Conservation (phyloP, 2,797 vertebrate genomes). For the Sebastes nivosus region DNA sequence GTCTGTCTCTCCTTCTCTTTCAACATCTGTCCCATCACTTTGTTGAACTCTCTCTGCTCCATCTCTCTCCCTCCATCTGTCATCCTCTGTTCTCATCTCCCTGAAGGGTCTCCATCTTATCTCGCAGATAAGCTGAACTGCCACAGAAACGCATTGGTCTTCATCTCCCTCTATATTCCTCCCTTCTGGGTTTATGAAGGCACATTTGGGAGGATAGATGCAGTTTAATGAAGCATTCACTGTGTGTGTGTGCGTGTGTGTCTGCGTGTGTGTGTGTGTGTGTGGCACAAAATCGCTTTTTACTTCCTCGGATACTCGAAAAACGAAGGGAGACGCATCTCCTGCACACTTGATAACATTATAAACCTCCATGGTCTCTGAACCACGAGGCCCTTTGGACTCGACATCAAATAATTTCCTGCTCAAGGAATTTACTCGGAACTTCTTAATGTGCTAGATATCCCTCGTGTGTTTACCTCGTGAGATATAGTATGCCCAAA, state of each 20-base stretch:
- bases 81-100: slow-evolving; percentile 64
- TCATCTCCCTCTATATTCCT: slow-evolving; percentile 51
- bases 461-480: slow-evolving; percentile 35
- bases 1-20: slow-evolving; percentile 25
- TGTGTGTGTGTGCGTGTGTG: slow-evolving; percentile 24
- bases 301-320: slow-evolving; percentile 16
- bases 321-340: slow-evolving; percentile 47
- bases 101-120: slow-evolving; percentile 69
- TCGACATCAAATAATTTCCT: slow-evolving; percentile 67
- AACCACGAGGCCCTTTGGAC: slow-evolving; percentile 58
- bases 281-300: slow-evolving; percentile 42
- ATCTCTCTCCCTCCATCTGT: slow-evolving; percentile 35
- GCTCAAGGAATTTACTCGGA: slow-evolving; percentile 62
- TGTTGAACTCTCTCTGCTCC: slow-evolving; percentile 24
- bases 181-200: slow-evolving; percentile 50
- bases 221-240: slow-evolving; percentile 70
- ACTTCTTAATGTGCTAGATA: slow-evolving; percentile 51
- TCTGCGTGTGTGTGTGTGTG: slow-evolving; percentile 36
- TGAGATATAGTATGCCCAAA: slow-evolving; percentile 38
- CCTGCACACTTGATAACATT: slow-evolving; percentile 64
- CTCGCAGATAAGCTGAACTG: slow-evolving; percentile 56
- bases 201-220: slow-evolving; percentile 65
- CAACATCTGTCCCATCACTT: slow-evolving; percentile 39
- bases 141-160: slow-evolving; percentile 57
- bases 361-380: slow-evolving; percentile 52